Base-by-base conservation (phyloP, 2,888 invertebrate species). In the Pristionchus entomophagus region DNA sequence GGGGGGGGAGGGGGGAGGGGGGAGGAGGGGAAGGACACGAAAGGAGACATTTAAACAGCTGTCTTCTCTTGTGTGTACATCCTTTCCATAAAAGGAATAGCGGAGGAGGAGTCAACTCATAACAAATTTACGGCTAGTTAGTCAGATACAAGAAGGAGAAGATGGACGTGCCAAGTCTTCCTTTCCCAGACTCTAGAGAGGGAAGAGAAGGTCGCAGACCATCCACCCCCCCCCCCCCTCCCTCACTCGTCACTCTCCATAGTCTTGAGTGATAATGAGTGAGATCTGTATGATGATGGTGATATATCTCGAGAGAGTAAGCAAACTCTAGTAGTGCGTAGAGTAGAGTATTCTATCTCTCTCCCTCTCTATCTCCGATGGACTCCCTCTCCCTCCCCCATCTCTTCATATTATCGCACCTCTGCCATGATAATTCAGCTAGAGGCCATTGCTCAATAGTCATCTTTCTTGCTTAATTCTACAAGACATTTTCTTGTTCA, bases 321-420 rank as follows among this genome's bases (percentile, higher is more conserved):
- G 35, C 65, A 65, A 65, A 65, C 65, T 65, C 65, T 32, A 65
- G 65, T 65, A 65, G 65, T 35, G 19, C 35, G 65, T 65, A 38
- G 65, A 65, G 32, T 65, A 65, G n/a, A n/a, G n/a, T 29, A 65
- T 65, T 35, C 65, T 10, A 45, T 45, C 45, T 6, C n/a, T n/a
- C n/a, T 6, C 45, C 14, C 45, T 6, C 45, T 6, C 6, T 6
- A 14, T 45, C 45, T 45, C 45, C 45, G 45, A 45, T 45, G 45
- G 14, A 10, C 45, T 45, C 45, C 14, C 45, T 45, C n/a, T n/a
- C n/a, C n/a, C n/a, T n/a, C n/a, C n/a, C n/a, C 45, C 45, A 45
- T 45, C 45, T 45, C 45, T 14, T 45, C 45, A 6, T 45, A 45
- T 45, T 45, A 45, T 45, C 14, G 8, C 45, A 45, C 45, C 14